Conservation (phyloP, 2,888 invertebrate genomes). For the Apantesis nais region DNA sequence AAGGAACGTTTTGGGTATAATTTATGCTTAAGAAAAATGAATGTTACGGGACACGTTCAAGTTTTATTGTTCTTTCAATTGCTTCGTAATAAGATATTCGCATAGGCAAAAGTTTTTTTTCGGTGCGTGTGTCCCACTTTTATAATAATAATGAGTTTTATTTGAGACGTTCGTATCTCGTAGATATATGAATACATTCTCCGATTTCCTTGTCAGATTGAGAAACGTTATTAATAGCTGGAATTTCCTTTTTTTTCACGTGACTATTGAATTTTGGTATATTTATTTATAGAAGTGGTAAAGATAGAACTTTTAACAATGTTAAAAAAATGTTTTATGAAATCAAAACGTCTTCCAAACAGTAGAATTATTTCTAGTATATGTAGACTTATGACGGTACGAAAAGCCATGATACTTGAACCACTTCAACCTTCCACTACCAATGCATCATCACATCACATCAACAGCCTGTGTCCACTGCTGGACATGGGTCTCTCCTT, state of each 20-base stretch:
- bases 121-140: conserved; percentile 29
- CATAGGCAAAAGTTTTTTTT: conserved; percentile 35
- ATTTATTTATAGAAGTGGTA: too few relatives aligned
- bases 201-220: neutral
- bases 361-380: too few relatives aligned
- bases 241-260: neutral
- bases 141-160: conserved; percentile 18
- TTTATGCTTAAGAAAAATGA: conserved; percentile 67
- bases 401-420: too few relatives aligned
- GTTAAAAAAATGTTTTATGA: too few relatives aligned
- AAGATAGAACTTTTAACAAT: too few relatives aligned
- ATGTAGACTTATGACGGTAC: too few relatives aligned
- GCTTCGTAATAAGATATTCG: conserved; percentile 47
- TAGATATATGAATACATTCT: neutral
- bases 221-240: neutral
- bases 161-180: neutral
- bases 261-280: too few relatives aligned
- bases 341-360: too few relatives aligned
- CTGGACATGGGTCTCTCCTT: too few relatives aligned
- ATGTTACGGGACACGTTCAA: conserved; percentile 64
- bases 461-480: too few relatives aligned
- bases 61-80: conserved; percentile 68
- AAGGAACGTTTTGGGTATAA: conserved; percentile 56
- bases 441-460: too few relatives aligned
- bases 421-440: too few relatives aligned